Conservation (phyloP, 1,140 invertebrate genomes). For the Laodelphax striatellus region DNA sequence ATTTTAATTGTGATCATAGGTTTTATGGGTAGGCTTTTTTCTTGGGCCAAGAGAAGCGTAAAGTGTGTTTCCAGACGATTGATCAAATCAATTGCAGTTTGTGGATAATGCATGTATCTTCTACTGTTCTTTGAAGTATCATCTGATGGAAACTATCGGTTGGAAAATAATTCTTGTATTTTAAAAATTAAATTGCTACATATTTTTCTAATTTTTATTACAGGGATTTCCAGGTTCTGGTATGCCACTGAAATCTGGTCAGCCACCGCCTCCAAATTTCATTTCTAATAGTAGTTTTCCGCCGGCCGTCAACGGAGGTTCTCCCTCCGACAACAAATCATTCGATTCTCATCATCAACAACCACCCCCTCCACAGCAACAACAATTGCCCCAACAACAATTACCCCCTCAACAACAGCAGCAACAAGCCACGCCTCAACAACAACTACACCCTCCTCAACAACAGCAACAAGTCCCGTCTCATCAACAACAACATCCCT, state of each 20-base stretch:
- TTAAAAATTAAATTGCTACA: too few species aligned
- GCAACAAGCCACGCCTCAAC: conserved; percentile 5
- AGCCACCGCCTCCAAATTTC: not conserved
- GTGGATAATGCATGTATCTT: too few species aligned
- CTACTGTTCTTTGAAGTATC: too few species aligned
- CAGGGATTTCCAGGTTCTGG: conserved; percentile 7
- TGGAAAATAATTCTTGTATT: too few species aligned
- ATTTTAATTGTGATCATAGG: too few species aligned
- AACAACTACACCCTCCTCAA: conserved; percentile 8
- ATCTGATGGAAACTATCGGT: too few species aligned
- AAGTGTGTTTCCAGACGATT: too few species aligned
- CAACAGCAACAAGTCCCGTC: conserved; percentile 5
- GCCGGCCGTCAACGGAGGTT: conserved; percentile 14
- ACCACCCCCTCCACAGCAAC: not conserved
- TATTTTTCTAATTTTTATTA: too few species aligned
- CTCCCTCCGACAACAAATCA: conserved; percentile 5
- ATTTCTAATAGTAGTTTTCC: conserved; percentile 8
- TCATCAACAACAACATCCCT: conserved; percentile 1
- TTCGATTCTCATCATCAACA: not conserved
- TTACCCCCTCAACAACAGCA: not conserved
- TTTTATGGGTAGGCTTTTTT: too few species aligned
- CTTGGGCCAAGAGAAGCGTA: too few species aligned
- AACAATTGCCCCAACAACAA: not conserved
- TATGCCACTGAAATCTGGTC: not conserved
- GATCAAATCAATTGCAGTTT: too few species aligned